Base-by-base conservation (phyloP, 2,888 invertebrate species). In the Corbicula japonica region DNA sequence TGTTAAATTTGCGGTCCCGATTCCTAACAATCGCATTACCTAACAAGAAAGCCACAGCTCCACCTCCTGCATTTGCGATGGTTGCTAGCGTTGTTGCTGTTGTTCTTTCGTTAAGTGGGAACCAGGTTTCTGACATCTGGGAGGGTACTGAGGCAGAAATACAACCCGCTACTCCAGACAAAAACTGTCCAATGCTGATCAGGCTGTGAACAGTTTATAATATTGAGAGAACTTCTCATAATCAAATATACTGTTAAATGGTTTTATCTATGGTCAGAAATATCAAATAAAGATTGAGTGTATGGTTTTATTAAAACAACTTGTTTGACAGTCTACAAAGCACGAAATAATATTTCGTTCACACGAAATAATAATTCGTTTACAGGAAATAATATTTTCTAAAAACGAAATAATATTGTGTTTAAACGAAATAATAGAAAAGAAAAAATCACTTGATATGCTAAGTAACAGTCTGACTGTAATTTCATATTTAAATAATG, bases 121-220 rank as follows among this genome's bases (percentile, higher is more conserved):
- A 94, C 94, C 94, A 94, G n/a, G 92, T 87, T 32, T 94, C 93
- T 4, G 94, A 94, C 2, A 94, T 72, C 12, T 93, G 79, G 10
- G 93, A 90, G 2, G 93, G 92, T 1, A 92, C 92, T 21, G 92
- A 92, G 82, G 93, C 90, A 30, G 93, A 87, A 15, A 94, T 90
- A 1, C 93, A 93, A 2, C 94, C 94, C 15, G 92, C 92, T 21
- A 94, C 79, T 6, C 94, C 94, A 83, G 93, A 93, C 38, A 94
- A 77, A 54, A 94, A 87, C 30, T 93, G 93, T 35, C 93, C 93
- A 3, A 90, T 41, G 68, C 94, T 92, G 5, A 86, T 85, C 18
- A 90, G 63, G 72, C 91, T 90, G 77, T 54, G 48, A 65, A 60
- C 1, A 32, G 8, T 15, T 8, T 18, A 38, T 12, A 38, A 21